Evolutionary conservation across 1,140 invertebrate species (phyloP).

Genomic region (Ceratina australensis): DNA sequence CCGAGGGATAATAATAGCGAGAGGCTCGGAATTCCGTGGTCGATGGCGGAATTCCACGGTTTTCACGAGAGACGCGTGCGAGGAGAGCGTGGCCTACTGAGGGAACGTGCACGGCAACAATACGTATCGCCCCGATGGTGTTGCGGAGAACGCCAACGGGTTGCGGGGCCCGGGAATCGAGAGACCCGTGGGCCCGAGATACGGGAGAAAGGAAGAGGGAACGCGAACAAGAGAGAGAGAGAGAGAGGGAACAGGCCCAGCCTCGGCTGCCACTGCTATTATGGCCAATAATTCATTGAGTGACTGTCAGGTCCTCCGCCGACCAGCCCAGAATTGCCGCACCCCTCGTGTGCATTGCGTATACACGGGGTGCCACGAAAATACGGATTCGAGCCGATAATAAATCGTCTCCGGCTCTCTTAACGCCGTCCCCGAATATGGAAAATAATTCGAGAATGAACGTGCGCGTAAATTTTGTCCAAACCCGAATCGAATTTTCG

Average conservation of each 20-base stretch:
- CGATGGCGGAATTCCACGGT: not conserved
- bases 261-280: constrained; percentile 76
- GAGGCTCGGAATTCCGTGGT: constrained; percentile 4
- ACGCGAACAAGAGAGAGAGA: no score
- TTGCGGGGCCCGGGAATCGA: constrained; percentile 61
- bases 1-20: not conserved
- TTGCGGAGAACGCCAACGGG: constrained; percentile 57
- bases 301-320: constrained; percentile 72
- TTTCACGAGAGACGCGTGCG: not conserved
- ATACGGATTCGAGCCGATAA: constrained; percentile 43
- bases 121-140: constrained; percentile 51
- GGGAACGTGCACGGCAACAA: constrained; percentile 59
- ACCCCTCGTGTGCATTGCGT: constrained; percentile 67
- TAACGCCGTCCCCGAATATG: not conserved
- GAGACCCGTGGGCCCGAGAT: constrained; percentile 61
- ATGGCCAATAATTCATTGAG: constrained; percentile 78
- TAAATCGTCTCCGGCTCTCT: constrained; percentile 6
- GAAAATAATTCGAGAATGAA: no score
- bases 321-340: constrained; percentile 67
- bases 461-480: no score
- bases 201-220: constrained; percentile 19
- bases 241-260: constrained; percentile 49
- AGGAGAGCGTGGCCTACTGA: constrained; percentile 47
- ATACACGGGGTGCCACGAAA: constrained; percentile 65
- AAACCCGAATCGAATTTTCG: no score